Evolutionary conservation across 23 tunicate species (phyloP).

Genomic region (Corella eumyota): DNA sequence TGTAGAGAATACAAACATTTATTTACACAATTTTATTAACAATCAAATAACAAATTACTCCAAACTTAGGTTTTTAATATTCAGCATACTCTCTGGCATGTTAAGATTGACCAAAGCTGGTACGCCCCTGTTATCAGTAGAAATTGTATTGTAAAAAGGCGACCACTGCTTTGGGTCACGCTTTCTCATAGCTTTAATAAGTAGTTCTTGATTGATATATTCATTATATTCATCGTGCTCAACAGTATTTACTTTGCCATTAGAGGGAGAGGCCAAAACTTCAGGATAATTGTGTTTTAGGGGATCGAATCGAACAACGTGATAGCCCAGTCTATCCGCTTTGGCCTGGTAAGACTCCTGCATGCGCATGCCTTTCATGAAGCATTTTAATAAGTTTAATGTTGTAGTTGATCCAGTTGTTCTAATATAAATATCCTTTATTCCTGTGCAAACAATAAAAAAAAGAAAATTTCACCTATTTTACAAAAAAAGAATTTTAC

Average conservation of each 20-base stretch:
- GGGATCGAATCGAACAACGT: constrained; percentile 66
- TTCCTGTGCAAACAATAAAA: constrained; percentile 32
- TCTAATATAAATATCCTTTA: constrained; percentile 72
- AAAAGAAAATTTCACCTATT: not conserved
- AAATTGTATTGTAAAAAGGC: constrained; percentile 5
- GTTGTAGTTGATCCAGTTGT: constrained; percentile 62
- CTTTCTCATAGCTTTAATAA: constrained; percentile 31
- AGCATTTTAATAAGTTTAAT: constrained; percentile 68
- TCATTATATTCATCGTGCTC: constrained; percentile 41
- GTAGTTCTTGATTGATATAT: constrained; percentile 55
- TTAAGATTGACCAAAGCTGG: no score
- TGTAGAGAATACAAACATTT: no score
- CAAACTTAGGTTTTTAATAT: no score
- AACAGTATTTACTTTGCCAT: constrained; percentile 32
- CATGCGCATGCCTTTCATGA: constrained; percentile 45
- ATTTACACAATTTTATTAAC: no score
- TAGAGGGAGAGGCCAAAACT: constrained; percentile 71
- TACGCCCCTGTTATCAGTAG: constrained; percentile 26
- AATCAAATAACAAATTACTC: no score
- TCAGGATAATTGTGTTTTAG: constrained; percentile 52
- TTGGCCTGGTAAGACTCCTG: constrained; percentile 82
- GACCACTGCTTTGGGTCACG: constrained; percentile 12
- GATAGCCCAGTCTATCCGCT: constrained; percentile 82
- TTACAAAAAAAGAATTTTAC: not conserved
- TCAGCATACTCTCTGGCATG: no score